Base-by-base conservation (phyloP, 2,113 vertebrate genomes). In the Terrapene triunguis region DNA sequence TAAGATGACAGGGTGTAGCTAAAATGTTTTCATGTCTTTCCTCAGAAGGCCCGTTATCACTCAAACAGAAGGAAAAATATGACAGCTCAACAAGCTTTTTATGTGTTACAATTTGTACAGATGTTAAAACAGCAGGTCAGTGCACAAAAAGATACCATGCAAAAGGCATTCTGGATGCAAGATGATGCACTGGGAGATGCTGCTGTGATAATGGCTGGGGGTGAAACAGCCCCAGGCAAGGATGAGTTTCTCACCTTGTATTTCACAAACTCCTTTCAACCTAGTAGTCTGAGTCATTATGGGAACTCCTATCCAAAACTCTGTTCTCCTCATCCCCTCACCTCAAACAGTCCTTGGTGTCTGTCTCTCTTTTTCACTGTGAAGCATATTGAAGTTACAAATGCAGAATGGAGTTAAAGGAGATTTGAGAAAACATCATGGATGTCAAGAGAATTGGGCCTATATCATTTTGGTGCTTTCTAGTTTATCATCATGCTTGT, bases 341-440 rank as follows among this genome's bases (percentile, higher is more conserved):
- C 65, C 65, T 72, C n/a, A 62, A 81, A 80, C 47, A 0, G 0
- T n/a, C 27, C 44, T 29, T 38, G 0, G 0, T 44, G 47, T 38
- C 65, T 38, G 27, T 65, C 82, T 24, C 25, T 65, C 16, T 0
- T n/a, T 72, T 79, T 79, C 44, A 16, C 69, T 14, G 65, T 65
- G 79, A 79, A 82, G 32, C 55, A 38, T 25, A 25, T 16, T 54
- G 38, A 32, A 59, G 32, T 82, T n/a, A 69, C 8, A 38, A 22
- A 72, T 72, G 65, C 65, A 72, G 32, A 72, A 72, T 38, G 17
- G 21, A 72, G 21, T 72, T 72, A 48, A 79, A 29, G 13, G 27
- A 22, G 74, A 44, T 44, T 47, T 5, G 22, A 69, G 83, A 47
- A 38, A 32, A 65, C 4, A 29, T 65, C 47, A 13, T 69, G 35